Evolutionary conservation across 2,113 vertebrate genomes (phyloP), one percentile per base, ranked within the genome.

Genomic region (Copsychus sechellarum): DNA sequence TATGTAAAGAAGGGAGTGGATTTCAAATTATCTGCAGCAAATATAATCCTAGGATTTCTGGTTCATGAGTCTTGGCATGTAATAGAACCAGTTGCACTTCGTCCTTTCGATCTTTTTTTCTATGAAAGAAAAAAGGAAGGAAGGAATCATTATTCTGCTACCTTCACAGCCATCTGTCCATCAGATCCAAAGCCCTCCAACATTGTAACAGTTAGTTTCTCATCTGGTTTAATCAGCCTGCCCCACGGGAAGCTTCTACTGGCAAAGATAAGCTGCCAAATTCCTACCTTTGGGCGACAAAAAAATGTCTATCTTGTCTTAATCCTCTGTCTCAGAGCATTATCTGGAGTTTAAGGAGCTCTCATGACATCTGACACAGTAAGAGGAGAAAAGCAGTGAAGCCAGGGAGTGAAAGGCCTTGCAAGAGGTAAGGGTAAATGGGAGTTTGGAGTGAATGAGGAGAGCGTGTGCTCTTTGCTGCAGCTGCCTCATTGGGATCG

Each of bases 241-340:
- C 54, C 47, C 26, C 38, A 74, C 10, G 4, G 56, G 31, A 95
- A 70, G 26, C 14, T 81, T 74, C 40, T 83, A 64, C 51, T 48
- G n/a, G 48, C 8, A 56, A 81, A 81, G 51, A 71, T 78, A 93
- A 90, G 24, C 12, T 87, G 65, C 22, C 26, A 45, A 2, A 2
- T 64, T 86, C 28, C 31, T 67, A 60, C n/a, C 61, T 81, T 47
- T 73, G 26, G 80, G 40, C 12, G 5, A 95, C 60, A 76, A 88
- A 48, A 50, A 91, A 54, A 40, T 48, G 22, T 80, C 36, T 65
- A 2, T 77, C 36, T 77, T 50, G 29, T 56, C 69, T 84, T 95
- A 91, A 91, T 87, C 73, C 65, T 78, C 87, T 87, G 50, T 57
- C 28, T 87, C 61, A 71, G 70, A 87, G 66, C 36, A 81, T 85